These are phyloP conservation scores for Typhlomys cinereus DNA, from an alignment of 2,113 vertebrate species.

Conservation along the genomic window DNA sequence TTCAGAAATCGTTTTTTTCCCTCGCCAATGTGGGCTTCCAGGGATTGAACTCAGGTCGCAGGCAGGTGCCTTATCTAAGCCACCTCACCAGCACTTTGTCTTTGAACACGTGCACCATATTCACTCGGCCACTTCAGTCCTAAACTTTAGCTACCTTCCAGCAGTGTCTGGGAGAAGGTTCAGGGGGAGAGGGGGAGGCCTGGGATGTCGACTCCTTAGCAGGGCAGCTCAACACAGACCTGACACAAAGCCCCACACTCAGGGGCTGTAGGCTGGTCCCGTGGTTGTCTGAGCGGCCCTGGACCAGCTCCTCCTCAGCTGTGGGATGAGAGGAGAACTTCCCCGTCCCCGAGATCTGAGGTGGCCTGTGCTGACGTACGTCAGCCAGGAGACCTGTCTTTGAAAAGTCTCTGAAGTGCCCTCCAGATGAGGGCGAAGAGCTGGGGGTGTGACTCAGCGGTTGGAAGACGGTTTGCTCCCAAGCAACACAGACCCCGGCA, in stretches of 20 bases:
- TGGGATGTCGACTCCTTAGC: background rate
- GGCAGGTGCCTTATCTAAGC: no score
- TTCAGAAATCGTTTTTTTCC: no score
- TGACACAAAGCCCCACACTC: no score
- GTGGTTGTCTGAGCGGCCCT: background rate
- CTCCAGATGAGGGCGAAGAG: no score
- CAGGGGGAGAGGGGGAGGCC: no score
- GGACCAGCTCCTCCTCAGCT: no score
- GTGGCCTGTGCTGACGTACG: background rate
- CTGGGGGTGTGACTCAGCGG: no score
- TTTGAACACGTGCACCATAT: background rate
- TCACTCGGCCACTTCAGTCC: background rate
- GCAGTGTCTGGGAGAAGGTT: background rate
- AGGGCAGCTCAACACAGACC: background rate
- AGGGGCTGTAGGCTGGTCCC: background rate
- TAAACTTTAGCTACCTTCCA: rapidly evolving
- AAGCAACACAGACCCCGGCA: no score
- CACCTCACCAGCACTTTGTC: background rate
- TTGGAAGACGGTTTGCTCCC: no score
- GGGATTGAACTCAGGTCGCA: no score
- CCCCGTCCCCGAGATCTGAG: background rate
- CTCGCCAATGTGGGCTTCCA: no score
- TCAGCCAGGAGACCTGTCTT: background rate
- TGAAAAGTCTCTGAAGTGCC: background rate
- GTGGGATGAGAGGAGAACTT: background rate